Base-by-base conservation (phyloP, 2,113 vertebrate genomes). In the Lathamus discolor region DNA sequence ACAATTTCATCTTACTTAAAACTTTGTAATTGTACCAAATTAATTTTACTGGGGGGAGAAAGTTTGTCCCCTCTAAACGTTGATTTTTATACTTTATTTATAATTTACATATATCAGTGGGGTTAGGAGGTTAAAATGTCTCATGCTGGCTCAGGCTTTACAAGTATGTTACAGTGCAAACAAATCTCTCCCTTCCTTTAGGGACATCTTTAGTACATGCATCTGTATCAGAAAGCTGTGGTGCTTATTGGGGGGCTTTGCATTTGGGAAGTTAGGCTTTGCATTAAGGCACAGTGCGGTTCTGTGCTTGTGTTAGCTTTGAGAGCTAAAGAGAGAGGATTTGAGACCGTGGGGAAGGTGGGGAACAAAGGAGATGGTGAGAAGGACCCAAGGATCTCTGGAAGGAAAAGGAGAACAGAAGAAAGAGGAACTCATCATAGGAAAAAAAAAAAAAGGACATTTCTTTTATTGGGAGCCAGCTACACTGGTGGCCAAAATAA, bases 251-350 rank as follows among this genome's bases (percentile, higher is more conserved):
- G 0, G 28, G 13, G 20, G 13, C 52, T 76, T n/a, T n/a, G n/a
- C n/a, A n/a, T n/a, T n/a, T n/a, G n/a, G n/a, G 39, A 27, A 51
- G 62, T 22, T 37, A 37, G 37, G 13, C 43, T 57, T 84, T 87
- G 20, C 17, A 16, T 83, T 31, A 18, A 54, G 52, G 48, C 20
- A 7, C 10, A 24, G 2, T 29, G 13, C 12, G 11, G 4, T 89
- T 33, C 51, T 82, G 17, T 39, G 5, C 5, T 8, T 0, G 8
- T 0, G 2, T 31, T 17, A 35, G 20, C 52, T 87, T 90, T 63
- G 14, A 66, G 52, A 0, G 0, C 17, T 51, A 18, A n/a, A 52
- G 64, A 78, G 75, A 37, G 43, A 54, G 43, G 29, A 11, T 0
- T 52, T 23, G 62, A 83, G 44, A 27, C 22, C 0, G 0, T 7